phyloP scores from a whole-genome alignment of 2,888 invertebrate species.

The Conomelus anceps region DNA sequence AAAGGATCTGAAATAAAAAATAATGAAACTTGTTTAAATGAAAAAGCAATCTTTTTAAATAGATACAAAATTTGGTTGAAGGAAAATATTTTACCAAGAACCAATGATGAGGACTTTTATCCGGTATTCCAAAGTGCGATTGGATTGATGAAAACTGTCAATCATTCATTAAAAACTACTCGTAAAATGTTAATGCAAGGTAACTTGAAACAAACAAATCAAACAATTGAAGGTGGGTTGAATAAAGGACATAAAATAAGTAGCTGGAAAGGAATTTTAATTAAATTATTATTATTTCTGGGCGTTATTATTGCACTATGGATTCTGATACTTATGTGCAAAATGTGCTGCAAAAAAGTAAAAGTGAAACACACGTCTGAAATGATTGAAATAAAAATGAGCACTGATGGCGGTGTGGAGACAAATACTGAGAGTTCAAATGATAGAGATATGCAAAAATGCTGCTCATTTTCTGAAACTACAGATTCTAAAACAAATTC shows the following conservation, averaged over 20 bases:
- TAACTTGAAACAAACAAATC: background rate
- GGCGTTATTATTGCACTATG: background rate
- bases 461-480: background rate
- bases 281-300: background rate
- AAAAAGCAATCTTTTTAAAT: background rate
- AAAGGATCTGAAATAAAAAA: too few relatives aligned
- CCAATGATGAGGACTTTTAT: background rate
- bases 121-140: background rate
- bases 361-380: background rate
- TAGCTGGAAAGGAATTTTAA: background rate
- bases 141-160: background rate
- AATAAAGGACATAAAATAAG: background rate
- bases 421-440: background rate
- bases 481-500: background rate
- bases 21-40: background rate
- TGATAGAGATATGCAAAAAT: background rate
- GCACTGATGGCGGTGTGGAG: background rate
- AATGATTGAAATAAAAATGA: background rate
- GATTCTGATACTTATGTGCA: background rate
- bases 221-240: background rate
- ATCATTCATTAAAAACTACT: background rate
- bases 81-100: background rate
- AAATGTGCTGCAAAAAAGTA: background rate
- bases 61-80: background rate
- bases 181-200: background rate